Evolutionary conservation across 1,140 invertebrate species (phyloP).

Genomic region (Apocrypta bakeri): DNA sequence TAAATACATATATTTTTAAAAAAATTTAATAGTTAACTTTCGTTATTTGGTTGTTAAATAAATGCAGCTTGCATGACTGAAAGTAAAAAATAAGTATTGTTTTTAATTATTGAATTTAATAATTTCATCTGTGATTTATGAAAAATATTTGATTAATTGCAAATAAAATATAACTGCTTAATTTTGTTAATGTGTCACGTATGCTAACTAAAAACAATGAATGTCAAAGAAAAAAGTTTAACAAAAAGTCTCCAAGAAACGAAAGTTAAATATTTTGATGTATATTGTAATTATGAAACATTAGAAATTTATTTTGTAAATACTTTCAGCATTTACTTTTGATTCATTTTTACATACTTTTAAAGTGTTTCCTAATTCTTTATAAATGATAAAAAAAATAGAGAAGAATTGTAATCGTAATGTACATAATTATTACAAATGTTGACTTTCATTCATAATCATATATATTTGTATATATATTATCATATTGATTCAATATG

Average conservation of each 20-base stretch:
- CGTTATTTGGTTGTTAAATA: not conserved
- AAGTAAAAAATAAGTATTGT: not conserved
- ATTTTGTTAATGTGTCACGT: not conserved
- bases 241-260: not conserved
- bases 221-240: not conserved
- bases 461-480: conserved; percentile 51
- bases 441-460: conserved; percentile 41
- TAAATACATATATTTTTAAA: not conserved
- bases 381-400: not conserved
- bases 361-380: not conserved
- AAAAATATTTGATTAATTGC: conserved; percentile 6
- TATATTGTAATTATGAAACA: not conserved
- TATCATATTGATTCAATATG: conserved; percentile 37
- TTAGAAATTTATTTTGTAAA: not conserved
- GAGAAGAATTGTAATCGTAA: not conserved
- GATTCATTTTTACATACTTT: not conserved
- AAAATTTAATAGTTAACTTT: not conserved
- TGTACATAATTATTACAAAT: conserved; percentile 10
- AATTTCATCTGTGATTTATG: conserved; percentile 12
- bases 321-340: not conserved
- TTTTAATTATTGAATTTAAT: not conserved
- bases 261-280: not conserved
- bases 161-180: not conserved
- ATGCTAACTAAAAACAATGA: not conserved
- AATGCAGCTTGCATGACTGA: not conserved